Percentiles rank a stretch among this genome's conserved stretches.
phyloP scores from a whole-genome alignment of 2,797 vertebrate species.

The Sebastes miniatus region DNA sequence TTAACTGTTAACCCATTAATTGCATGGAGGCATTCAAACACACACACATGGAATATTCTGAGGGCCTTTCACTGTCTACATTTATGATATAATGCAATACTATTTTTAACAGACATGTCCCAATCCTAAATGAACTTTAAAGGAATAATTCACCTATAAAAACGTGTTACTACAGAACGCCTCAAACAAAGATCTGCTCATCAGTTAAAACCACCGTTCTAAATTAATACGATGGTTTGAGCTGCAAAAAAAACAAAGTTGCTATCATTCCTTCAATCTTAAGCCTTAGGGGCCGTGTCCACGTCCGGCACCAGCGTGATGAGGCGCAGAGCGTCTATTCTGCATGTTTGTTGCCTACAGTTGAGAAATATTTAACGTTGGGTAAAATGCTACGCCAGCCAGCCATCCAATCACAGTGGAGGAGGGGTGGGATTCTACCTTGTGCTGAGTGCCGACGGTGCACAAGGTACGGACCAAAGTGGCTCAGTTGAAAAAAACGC shows the following conservation, averaged over 20 bases:
- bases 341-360: too few relatives aligned
- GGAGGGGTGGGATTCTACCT: too few relatives aligned
- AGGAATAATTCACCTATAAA: not conserved
- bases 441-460: too few relatives aligned
- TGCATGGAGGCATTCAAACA: conserved; percentile 17
- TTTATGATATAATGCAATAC: not conserved
- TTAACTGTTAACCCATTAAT: conserved; percentile 51
- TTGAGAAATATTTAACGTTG: too few relatives aligned
- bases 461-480: too few relatives aligned
- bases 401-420: too few relatives aligned
- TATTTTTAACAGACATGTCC: not conserved
- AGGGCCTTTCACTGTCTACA: not conserved
- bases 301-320: too few relatives aligned
- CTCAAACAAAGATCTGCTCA: not conserved
- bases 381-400: too few relatives aligned
- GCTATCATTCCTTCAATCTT: not conserved
- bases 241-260: not conserved
- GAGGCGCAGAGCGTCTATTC: too few relatives aligned
- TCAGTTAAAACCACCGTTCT: not conserved
- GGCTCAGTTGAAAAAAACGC: too few relatives aligned
- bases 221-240: not conserved
- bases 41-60: not conserved
- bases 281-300: not conserved
- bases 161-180: not conserved
- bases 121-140: not conserved